phyloP scores from a whole-genome alignment of 2,113 vertebrate species.

The Microtus pennsylvanicus region DNA sequence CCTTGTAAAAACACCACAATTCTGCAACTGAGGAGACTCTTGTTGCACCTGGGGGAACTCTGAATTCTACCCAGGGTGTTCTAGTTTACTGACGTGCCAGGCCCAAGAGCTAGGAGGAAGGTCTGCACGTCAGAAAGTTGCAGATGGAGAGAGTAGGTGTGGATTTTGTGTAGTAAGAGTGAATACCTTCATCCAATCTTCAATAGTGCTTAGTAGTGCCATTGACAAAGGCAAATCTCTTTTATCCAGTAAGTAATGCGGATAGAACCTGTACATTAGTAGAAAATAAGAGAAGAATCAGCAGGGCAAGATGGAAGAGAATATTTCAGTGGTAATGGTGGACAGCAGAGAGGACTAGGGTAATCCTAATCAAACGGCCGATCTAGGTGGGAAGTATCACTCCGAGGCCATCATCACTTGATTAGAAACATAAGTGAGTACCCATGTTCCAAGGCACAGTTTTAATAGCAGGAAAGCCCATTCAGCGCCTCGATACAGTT shows the following conservation, averaged over 20 bases:
- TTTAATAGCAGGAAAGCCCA: too few relatives aligned
- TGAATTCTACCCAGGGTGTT: not conserved
- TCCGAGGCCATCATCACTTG: not conserved
- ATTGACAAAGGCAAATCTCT: not conserved
- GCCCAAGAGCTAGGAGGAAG: not conserved
- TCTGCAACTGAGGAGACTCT: not conserved
- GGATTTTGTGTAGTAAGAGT: not conserved
- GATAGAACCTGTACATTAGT: not conserved
- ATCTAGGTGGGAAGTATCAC: not conserved
- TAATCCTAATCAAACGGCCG: not conserved
- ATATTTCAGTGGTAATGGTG: not conserved
- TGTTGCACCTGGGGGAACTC: not conserved
- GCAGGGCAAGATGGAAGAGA: not conserved
- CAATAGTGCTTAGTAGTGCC: not conserved
- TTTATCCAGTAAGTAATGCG: not conserved
- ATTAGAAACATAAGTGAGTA: not conserved
- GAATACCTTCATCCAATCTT: not conserved
- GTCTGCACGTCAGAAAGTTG: not conserved
- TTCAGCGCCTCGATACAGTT: not conserved
- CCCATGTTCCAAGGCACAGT: not conserved
- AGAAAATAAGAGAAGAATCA: not conserved
- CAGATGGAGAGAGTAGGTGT: not conserved
- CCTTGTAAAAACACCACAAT: not conserved
- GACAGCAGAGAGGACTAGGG: not conserved
- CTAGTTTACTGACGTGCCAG: not conserved